Conservation (phyloP, 1,140 invertebrate species). For the Drosophila dunni region DNA sequence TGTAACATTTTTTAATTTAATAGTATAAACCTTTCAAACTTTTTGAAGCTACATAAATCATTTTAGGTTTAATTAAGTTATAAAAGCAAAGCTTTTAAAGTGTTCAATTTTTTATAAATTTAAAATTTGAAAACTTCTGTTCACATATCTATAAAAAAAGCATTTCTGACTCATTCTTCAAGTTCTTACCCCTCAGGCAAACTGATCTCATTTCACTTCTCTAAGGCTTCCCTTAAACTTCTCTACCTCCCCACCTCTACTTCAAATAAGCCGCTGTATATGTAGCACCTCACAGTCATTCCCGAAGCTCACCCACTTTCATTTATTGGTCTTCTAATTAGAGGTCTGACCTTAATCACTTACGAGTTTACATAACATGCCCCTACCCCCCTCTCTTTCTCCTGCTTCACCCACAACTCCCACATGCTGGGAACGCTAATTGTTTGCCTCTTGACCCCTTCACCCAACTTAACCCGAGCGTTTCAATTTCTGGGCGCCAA, state of each 20-base stretch:
- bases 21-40: too few relatives aligned
- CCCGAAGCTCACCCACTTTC: slow-evolving; percentile 59
- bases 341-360: slow-evolving; percentile 75
- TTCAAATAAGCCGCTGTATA: slow-evolving; percentile 52
- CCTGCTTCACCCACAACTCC: slow-evolving; percentile 21
- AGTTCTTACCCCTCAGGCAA: neutral
- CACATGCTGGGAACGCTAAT: slow-evolving; percentile 34
- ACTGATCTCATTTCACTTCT: neutral
- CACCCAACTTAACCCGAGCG: slow-evolving; percentile 5
- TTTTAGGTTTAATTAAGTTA: too few relatives aligned
- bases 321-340: slow-evolving; percentile 73
- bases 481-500: slow-evolving; percentile 28
- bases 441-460: slow-evolving; percentile 29
- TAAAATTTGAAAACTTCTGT: too few relatives aligned
- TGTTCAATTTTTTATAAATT: too few relatives aligned
- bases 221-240: slow-evolving; percentile 8
- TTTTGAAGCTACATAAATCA: too few relatives aligned
- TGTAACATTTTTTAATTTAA: too few relatives aligned
- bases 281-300: slow-evolving; percentile 25
- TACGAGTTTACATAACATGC: slow-evolving; percentile 67
- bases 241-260: slow-evolving; percentile 13
- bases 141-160: too few relatives aligned
- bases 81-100: too few relatives aligned
- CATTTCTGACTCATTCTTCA: neutral
- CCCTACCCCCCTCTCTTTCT: neutral